Evolutionary conservation across 2,888 invertebrate species (phyloP).

Genomic region (Dicroscelio sp.): DNA sequence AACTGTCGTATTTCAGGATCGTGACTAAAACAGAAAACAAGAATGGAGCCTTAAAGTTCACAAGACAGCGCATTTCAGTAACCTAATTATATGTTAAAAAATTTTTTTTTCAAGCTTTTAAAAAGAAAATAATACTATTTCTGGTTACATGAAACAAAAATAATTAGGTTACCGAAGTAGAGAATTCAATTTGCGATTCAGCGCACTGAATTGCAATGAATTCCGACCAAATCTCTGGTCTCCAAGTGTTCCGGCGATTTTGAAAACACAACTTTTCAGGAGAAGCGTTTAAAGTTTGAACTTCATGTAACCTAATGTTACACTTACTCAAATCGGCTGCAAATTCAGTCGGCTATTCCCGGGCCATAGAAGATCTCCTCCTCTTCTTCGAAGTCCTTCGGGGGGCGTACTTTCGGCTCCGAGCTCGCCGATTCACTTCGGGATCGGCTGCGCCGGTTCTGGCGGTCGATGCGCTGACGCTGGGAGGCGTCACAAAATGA

Average conservation of each 20-base stretch:
- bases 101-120: slow-evolving; percentile 6
- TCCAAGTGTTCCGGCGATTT: slow-evolving; percentile 26
- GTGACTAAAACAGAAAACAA: not conserved
- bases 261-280: slow-evolving; percentile 14
- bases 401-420: not conserved
- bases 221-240: slow-evolving; percentile 32
- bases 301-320: slow-evolving; percentile 24
- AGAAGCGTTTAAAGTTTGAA: slow-evolving; percentile 21
- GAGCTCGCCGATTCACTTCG: not conserved
- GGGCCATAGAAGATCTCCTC: slow-evolving; percentile 44
- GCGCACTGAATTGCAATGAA: not conserved
- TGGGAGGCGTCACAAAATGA: slow-evolving; percentile 43
- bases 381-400: slow-evolving; percentile 17
- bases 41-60: not conserved
- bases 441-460: not conserved
- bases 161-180: slow-evolving; percentile 22
- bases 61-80: slow-evolving; percentile 16
- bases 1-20: not conserved
- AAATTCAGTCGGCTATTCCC: slow-evolving; percentile 41
- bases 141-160: slow-evolving; percentile 3
- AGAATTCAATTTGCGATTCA: slow-evolving; percentile 29
- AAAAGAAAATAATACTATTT: slow-evolving; percentile 35
- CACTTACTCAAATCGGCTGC: slow-evolving; percentile 37
- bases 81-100: slow-evolving; percentile 1
- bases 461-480: slow-evolving; percentile 31